Conservation (phyloP, 2,113 vertebrate species). For the Spea bombifrons region DNA sequence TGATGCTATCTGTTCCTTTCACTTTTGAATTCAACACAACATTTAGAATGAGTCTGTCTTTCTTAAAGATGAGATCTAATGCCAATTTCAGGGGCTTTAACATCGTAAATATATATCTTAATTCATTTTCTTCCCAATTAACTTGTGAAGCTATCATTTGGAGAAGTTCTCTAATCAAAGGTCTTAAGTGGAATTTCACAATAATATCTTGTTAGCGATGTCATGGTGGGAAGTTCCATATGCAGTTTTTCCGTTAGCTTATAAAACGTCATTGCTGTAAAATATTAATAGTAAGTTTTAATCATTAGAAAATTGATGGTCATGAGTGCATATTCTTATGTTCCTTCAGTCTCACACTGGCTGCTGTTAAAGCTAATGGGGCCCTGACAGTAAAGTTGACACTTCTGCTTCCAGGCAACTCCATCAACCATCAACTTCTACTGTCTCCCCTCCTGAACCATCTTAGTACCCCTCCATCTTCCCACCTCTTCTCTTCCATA, state of each 20-base stretch:
- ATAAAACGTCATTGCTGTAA: conserved; percentile 17
- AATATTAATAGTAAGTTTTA: conserved; percentile 12
- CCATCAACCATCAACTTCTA: too few relatives aligned
- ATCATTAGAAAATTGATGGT: conserved; percentile 12
- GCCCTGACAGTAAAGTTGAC: too few relatives aligned
- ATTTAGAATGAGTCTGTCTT: conserved; percentile 10
- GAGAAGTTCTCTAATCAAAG: conserved; percentile 19
- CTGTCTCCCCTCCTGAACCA: too few relatives aligned
- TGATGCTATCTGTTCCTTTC: conserved; percentile 29
- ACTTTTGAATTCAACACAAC: conserved; percentile 36
- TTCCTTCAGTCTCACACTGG: neutral
- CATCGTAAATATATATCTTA: conserved; percentile 40
- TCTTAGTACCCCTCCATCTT: too few relatives aligned
- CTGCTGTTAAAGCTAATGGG: neutral
- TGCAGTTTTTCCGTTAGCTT: conserved; percentile 1
- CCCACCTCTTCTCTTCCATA: too few relatives aligned
- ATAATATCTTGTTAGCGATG: conserved; percentile 18
- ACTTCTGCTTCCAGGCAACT: too few relatives aligned
- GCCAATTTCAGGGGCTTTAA: conserved; percentile 24
- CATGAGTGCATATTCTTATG: neutral
- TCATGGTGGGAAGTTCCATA: conserved; percentile 1
- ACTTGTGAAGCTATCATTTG: conserved; percentile 32
- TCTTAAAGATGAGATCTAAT: conserved; percentile 28
- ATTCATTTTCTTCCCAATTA: conserved; percentile 41
- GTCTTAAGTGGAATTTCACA: conserved; percentile 35